A percentile compares a stretch with the other conserved stretches of the same genome.
These are phyloP conservation scores for Heterochromis multidens DNA, from an alignment of 2,113 vertebrate genomes.

Conservation along the genomic window DNA sequence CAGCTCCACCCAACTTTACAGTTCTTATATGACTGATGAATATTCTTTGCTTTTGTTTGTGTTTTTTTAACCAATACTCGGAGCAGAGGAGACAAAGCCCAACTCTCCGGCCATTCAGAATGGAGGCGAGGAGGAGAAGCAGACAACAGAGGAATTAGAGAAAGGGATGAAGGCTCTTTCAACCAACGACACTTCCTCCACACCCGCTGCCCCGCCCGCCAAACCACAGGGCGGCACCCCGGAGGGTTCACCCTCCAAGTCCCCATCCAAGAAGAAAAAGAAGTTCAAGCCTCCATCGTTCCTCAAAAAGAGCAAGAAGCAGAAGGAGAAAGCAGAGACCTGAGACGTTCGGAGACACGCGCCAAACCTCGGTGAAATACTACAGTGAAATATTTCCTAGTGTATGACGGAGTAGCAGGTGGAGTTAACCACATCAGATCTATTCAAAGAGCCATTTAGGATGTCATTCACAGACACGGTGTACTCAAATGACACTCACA, in stretches of 20 bases:
- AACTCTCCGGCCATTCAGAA: conserved; percentile 77
- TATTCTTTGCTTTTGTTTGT: background rate
- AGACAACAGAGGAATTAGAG: conserved; percentile 74
- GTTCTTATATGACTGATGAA: background rate
- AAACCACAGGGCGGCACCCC: conserved; percentile 83
- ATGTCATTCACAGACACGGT: conserved; percentile 7
- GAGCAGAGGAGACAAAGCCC: conserved; percentile 64
- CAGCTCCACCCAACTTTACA: background rate
- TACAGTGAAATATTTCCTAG: conserved; percentile 42
- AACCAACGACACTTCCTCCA: conserved; percentile 76
- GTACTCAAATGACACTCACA: background rate
- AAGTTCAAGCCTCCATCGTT: conserved; percentile 98
- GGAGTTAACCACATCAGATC: conserved; percentile 29
- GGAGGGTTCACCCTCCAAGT: conserved; percentile 93
- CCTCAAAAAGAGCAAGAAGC: conserved; percentile 95
- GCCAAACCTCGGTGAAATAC: conserved; percentile 50
- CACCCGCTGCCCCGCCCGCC: conserved; percentile 67
- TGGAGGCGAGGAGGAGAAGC: conserved; percentile 82
- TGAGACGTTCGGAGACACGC: conserved; percentile 65
- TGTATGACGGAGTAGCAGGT: conserved; percentile 15
- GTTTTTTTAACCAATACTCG: background rate
- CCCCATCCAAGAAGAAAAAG: conserved; percentile 99
- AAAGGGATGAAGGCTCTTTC: conserved; percentile 82
- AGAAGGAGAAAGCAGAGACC: conserved; percentile 92
- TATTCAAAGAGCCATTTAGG: conserved; percentile 14